Conservation (phyloP, 2,888 invertebrate genomes). For the Molorchus minor region DNA sequence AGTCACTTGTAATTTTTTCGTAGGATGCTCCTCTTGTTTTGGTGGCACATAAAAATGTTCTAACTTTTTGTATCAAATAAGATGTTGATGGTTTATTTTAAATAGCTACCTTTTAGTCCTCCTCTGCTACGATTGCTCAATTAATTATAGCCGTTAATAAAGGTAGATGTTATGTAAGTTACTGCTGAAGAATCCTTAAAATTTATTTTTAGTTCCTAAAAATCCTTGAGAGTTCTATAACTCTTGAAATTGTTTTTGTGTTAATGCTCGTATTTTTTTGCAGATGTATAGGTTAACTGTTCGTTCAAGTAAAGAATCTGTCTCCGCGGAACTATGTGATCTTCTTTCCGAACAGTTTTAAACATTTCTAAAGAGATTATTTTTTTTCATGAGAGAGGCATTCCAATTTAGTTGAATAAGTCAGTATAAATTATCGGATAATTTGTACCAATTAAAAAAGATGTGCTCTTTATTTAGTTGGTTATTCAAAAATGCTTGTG, state of each 20-base stretch:
- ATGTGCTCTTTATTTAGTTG: constrained; percentile 23
- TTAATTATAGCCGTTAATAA: too few relatives aligned
- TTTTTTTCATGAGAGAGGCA: constrained; percentile 22
- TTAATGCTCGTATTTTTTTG: constrained; percentile 51
- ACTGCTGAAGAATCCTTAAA: too few relatives aligned
- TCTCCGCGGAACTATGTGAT: constrained; percentile 92
- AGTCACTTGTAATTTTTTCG: too few relatives aligned
- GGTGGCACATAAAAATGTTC: too few relatives aligned
- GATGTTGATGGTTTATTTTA: too few relatives aligned
- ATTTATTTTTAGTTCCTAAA: too few relatives aligned
- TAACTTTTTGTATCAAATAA: too few relatives aligned
- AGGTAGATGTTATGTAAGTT: too few relatives aligned
- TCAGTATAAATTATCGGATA: constrained; percentile 30
- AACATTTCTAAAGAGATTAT: constrained; percentile 25
- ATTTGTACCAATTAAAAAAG: constrained; percentile 28
- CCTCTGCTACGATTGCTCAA: too few relatives aligned
- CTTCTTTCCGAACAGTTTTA: constrained; percentile 96
- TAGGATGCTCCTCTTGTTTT: too few relatives aligned
- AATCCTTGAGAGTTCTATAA: too few relatives aligned
- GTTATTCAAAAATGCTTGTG: constrained; percentile 17
- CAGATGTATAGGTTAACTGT: constrained; percentile 99
- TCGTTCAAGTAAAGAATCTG: constrained; percentile 95
- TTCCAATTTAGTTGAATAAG: constrained; percentile 30
- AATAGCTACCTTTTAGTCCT: too few relatives aligned
- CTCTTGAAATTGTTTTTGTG: neutral